Conservation (phyloP, 2,888 invertebrate genomes). For the Leucophora obtusa region DNA sequence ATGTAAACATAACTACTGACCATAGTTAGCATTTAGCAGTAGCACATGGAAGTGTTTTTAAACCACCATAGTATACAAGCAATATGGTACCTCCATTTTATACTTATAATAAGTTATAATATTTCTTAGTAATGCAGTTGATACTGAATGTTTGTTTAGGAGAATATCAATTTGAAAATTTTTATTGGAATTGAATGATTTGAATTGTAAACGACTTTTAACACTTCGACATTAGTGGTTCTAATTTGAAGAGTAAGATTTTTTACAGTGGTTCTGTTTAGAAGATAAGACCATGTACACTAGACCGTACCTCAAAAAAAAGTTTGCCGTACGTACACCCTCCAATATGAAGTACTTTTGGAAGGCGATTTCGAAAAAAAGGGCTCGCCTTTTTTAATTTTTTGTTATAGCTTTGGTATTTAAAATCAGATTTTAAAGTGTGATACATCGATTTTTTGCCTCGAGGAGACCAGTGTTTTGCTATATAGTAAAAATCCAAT, state of each 20-base stretch:
- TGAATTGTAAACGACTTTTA: conserved; percentile 41
- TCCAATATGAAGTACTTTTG: too few species aligned
- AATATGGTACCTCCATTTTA: background rate
- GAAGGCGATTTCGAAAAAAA: too few species aligned
- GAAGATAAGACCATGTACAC: too few species aligned
- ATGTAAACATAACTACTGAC: conserved; percentile 64
- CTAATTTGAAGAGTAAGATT: background rate
- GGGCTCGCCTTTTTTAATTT: too few species aligned
- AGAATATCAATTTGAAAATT: conserved; percentile 52
- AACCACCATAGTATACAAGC: conserved; percentile 17
- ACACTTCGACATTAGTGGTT: background rate
- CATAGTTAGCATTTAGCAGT: conserved; percentile 57
- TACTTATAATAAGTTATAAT: conserved; percentile 29
- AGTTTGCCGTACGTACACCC: too few species aligned
- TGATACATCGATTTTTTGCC: too few species aligned
- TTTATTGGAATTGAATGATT: conserved; percentile 46
- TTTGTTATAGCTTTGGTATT: too few species aligned
- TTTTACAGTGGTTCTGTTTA: background rate
- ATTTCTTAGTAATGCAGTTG: conserved; percentile 49
- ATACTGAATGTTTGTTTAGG: conserved; percentile 42
- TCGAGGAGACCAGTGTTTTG: too few species aligned
- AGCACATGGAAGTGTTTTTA: conserved; percentile 43
- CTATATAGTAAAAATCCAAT: too few species aligned
- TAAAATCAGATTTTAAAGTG: too few species aligned
- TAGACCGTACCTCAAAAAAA: too few species aligned